Base-by-base conservation (phyloP, 2,888 invertebrate species). In the Amiota mariae region DNA sequence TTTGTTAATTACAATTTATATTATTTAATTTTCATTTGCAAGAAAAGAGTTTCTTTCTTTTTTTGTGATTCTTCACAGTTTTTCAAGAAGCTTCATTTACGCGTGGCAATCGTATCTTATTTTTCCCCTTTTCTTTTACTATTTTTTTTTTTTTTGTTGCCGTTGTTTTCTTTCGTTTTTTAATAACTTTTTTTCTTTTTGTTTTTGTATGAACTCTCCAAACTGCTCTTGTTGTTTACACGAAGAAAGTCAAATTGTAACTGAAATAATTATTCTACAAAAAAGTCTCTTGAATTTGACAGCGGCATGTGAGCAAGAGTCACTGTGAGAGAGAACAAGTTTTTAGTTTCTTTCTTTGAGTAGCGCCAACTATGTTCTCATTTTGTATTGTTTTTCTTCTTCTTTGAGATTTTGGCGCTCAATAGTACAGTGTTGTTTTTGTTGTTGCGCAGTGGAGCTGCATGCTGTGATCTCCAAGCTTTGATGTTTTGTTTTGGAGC, bases 181-280 rank as follows among this genome's bases (percentile, higher is more conserved):
- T 46, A 15, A 78, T 78, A 75, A 59, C 54, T 66, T 76, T 61
- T 70, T 59, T 15, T 57, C 64, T 67, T 54, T 56, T 6, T 15
- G 57, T 71, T 66, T 54, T 57, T 70, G 79, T 81, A 18, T 77
- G 11, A 77, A 76, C 74, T 56, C 54, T 51, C 12, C 13, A 51
- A 1, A n/a, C n/a, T 4, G 51, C 68, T 71, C 63, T 54, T 63
- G 61, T n/a, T 67, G 49, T 59, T 46, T 20, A 3, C 70, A 75
- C 71, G 75, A 79, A 81, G 82, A 86, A 85, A 86, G 82, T 82
- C 81, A 82, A 79, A 84, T 77, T 78, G 79, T 81, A 84, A 85
- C 86, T 86, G 78, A 86, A 80, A 24, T 2, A 24, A 24, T 24
- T 24, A 3, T 24, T 2, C 3, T 24, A 1, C 3, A 24, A 1